Base-by-base conservation (phyloP, 2,113 vertebrate genomes). In the Furnarius figulus region DNA sequence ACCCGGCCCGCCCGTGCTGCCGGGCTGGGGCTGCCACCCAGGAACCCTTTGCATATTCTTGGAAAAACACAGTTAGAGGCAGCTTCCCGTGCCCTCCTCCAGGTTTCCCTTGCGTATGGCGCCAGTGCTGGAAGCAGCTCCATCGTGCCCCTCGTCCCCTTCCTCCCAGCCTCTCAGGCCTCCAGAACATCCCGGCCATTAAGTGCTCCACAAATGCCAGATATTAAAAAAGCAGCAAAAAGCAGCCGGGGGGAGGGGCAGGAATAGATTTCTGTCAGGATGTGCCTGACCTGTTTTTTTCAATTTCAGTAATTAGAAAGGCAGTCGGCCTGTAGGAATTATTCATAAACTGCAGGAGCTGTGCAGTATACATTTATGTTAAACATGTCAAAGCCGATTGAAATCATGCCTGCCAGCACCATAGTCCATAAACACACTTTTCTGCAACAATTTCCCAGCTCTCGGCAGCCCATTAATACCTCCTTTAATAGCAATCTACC, bases 381-480 rank as follows among this genome's bases (percentile, higher is more conserved):
- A 98, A 98, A 99, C 98, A 98, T 97, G 98, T 98, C 98, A 98
- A 97, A 98, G 97, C 97, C 97, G 93, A 98, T 96, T 98, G 98
- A 97, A 98, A 98, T 98, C 98, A 97, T 96, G 97, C 97, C 97
- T 97, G 97, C 97, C 95, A 97, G 97, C 98, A 95, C 97, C 97
- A 74, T 82, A 87, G 83, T 93, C 97, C 97, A 97, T 95, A 97
- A 98, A 97, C 96, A 97, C 95, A 85, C 95, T 96, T 91, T 96
- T 94, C 95, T 86, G 96, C 63, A 95, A 95, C 97, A 96, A 97
- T 94, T 88, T 85, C 94, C 96, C 91, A 98, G 97, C 92, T 94
- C 98, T 97, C 83, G 93, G 97, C 94, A 90, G 94, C 97, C 98
- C 98, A 98, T 98, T 98, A 98, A 98, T 97, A 98, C 97, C 97